Evolutionary conservation across 53 echinoderm and acorn worm genomes (phyloP), one percentile per base, ranked within the genome.

Genomic region (Temnopleurus reevesii): DNA sequence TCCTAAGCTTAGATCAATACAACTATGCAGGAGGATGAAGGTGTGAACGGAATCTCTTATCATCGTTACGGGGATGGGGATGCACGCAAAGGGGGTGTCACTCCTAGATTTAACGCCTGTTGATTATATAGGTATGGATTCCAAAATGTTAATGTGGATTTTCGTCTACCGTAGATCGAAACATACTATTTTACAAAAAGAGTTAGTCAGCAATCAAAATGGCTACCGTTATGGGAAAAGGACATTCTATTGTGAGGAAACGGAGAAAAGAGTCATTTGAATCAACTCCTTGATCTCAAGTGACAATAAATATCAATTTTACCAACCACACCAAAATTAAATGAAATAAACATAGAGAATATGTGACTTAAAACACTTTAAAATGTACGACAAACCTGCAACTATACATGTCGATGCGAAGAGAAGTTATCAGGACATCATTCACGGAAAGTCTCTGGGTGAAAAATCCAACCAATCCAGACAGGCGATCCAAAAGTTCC

Each of bases 1-100:
- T 35, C 83, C 83, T 55, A 83, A 60, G 85, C 85, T 46, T 60
- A 25, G 19, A 85, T 85, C 85, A 85, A 85, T 60, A 85, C 35
- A 60, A 84, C 57, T 59, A 56, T 34, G 84, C 84, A 45, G n/a
- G n/a, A 57, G 46, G 57, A 13, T 60, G 46, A 49, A 85, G 85
- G 85, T 85, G 85, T 43, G 85, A 60, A 85, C 46, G 24, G 21
- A 44, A 44, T 56, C 23, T 79, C 46, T n/a, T 49, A 46, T 79
- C 79, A 46, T 29, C 79, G 27, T 25, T 21, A 41, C 71, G 71
- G 71, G 43, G 24, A 8, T 6, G 49, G 13, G 49, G 49, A 5
- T 12, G 71, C 36, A 5, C 2, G 41, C n/a, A 19, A 71, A 41
- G n/a, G 63, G 60, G 71, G 38, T 36, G 36, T 56, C 23, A 56